These are phyloP conservation scores for Caenorhabditis panamensis DNA, from an alignment of 2,888 invertebrate species.

Conservation along the genomic window DNA sequence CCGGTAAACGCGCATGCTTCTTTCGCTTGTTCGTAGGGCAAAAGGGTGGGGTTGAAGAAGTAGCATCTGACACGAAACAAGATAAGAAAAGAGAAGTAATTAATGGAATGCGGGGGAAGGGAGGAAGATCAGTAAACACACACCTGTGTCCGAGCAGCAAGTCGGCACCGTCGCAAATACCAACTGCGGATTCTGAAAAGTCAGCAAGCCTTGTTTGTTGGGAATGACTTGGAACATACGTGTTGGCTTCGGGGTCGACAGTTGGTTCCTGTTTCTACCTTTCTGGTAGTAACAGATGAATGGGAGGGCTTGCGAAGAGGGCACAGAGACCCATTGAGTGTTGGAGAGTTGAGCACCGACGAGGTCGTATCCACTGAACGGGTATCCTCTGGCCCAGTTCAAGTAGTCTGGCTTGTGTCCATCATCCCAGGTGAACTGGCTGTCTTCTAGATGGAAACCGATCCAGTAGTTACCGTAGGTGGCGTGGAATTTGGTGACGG, in stretches of 20 bases:
- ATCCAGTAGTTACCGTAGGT: slow-evolving; percentile 56
- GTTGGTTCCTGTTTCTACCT: slow-evolving; percentile 23
- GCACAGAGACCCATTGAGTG: slow-evolving; percentile 38
- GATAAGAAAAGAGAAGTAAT: background rate
- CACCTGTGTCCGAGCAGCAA: slow-evolving; percentile 43
- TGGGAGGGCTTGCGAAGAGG: slow-evolving; percentile 21
- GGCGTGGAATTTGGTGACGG: slow-evolving; percentile 38
- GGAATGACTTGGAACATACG: slow-evolving; percentile 9
- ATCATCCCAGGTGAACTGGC: slow-evolving; percentile 41
- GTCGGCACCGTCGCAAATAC: slow-evolving; percentile 38
- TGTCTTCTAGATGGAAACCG: slow-evolving; percentile 27
- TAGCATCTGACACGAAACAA: slow-evolving; percentile 42
- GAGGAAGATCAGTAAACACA: no score
- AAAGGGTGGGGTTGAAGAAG: slow-evolving; percentile 35
- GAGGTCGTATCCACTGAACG: slow-evolving; percentile 41
- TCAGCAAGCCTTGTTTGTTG: background rate
- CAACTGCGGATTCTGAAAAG: slow-evolving; percentile 14
- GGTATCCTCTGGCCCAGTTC: slow-evolving; percentile 42
- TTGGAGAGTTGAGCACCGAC: slow-evolving; percentile 42
- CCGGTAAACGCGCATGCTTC: slow-evolving; percentile 28
- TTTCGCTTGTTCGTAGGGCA: slow-evolving; percentile 21
- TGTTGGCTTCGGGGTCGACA: slow-evolving; percentile 10
- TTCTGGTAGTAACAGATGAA: slow-evolving; percentile 45
- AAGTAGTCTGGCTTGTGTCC: background rate
- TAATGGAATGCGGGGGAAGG: background rate